A percentile compares a stretch with the other conserved stretches of the same genome.
phyloP scores from a whole-genome alignment of 2,888 invertebrate species.

The Phengaris alcon region DNA sequence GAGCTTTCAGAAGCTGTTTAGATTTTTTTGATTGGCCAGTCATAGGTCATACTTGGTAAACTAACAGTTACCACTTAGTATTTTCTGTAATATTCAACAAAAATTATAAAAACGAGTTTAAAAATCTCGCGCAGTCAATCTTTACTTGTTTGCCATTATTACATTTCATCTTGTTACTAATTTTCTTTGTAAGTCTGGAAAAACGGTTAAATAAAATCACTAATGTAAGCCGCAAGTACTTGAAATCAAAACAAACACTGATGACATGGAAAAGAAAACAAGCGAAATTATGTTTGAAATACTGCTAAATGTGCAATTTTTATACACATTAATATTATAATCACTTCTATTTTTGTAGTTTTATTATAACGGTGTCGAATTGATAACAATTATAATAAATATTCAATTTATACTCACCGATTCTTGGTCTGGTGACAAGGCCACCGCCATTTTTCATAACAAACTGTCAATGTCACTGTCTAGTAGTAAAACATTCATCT shows the following conservation, averaged over 20 bases:
- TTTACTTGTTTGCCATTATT: background rate
- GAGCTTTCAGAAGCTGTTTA: background rate
- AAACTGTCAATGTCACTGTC: conserved; percentile 36
- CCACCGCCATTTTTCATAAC: conserved; percentile 81
- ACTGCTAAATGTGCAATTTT: background rate
- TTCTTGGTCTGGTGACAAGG: conserved; percentile 87
- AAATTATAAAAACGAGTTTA: background rate
- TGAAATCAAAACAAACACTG: conserved; percentile 76
- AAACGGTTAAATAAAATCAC: conserved; percentile 5
- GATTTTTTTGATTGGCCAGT: too few relatives aligned
- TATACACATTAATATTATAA: background rate
- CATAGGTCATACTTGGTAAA: background rate
- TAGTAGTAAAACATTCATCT: too few relatives aligned
- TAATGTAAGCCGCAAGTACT: conserved; percentile 34
- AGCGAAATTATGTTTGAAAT: conserved; percentile 40
- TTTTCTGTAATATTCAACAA: background rate
- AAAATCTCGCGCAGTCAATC: background rate
- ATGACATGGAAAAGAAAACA: conserved; percentile 70
- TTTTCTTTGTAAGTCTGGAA: background rate
- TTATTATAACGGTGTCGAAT: background rate
- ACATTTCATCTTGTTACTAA: background rate
- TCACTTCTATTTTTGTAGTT: background rate
- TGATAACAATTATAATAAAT: conserved; percentile 38
- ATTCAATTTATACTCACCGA: conserved; percentile 78
- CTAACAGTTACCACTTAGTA: background rate